Evolutionary conservation across 2,888 invertebrate genomes (phyloP).

Genomic region (Hirtodrosophila histrioides): DNA sequence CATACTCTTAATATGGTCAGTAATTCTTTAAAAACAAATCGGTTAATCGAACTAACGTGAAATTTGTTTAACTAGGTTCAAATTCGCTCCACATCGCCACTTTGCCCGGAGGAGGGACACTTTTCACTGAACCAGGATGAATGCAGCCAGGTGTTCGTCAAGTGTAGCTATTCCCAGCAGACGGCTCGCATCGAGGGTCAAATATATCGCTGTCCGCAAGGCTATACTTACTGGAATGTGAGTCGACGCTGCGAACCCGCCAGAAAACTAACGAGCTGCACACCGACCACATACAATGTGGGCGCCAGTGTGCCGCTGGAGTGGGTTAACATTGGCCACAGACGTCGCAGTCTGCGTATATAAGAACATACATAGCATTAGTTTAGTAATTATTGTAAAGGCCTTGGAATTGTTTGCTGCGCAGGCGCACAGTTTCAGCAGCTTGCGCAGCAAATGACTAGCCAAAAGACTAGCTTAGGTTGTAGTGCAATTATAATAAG

Average conservation of each 20-base stretch:
- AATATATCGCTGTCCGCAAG: constrained; percentile 91
- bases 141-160: constrained; percentile 90
- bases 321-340: constrained; percentile 83
- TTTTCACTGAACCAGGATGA: constrained; percentile 88
- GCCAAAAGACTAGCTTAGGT: constrained; percentile 64
- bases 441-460: constrained; percentile 74
- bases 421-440: constrained; percentile 48
- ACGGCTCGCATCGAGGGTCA: constrained; percentile 87
- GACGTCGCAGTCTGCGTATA: constrained; percentile 79
- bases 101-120: constrained; percentile 89
- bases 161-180: constrained; percentile 86
- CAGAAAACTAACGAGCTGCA: constrained; percentile 87
- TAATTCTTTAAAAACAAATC: background rate
- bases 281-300: constrained; percentile 63
- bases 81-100: constrained; percentile 85
- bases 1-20: constrained; percentile 76
- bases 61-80: constrained; percentile 86
- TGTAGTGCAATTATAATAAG: constrained; percentile 57
- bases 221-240: constrained; percentile 91
- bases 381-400: constrained; percentile 42
- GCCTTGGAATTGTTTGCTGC: constrained; percentile 68
- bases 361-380: constrained; percentile 58
- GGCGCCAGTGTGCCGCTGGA: constrained; percentile 82
- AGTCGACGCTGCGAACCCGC: constrained; percentile 90
- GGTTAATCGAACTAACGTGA: background rate